Base-by-base conservation (phyloP, 2,113 vertebrate genomes). In the Anas platyrhynchos region DNA sequence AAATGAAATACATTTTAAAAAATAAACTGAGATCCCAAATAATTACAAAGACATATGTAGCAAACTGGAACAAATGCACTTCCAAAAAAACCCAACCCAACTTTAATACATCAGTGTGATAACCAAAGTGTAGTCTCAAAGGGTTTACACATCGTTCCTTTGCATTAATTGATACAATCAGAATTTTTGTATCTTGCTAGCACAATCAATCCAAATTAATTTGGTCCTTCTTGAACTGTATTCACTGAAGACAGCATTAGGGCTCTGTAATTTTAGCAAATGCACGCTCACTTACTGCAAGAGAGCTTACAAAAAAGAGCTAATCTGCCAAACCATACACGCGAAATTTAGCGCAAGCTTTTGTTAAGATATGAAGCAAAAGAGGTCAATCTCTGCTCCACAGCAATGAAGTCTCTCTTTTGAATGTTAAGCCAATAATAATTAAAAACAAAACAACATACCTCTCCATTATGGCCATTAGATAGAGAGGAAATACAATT, bases 1-100 rank as follows among this genome's bases (percentile, higher is more conserved):
- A 66, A 27, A 69, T 52, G 0, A 91, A 91, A 90, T 50, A 31
- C 1, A 14, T 26, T 52, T 48, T 75, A 69, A 58, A 2, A 68
- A 94, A 82, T 43, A 89, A 77, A 76, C 72, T 82, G 81, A 92
- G 50, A 87, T 95, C 46, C 36, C 56, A 79, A 88, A 78, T 62
- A 83, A 48, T 72, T 71, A 81, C 16, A 23, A 89, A 71, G 31
- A 52, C 13, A 6, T 1, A 93, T 16, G 4, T 26, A 82, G 66
- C 17, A 16, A 91, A 78, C 5, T 68, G 41, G 6, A 93, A 81
- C 18, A 86, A 83, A 86, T 18, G 38, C 1, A 69, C 11, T 69
- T 77, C 0, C 5, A 36, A 55, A 66, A 73, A 52, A 52, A 1
- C 6, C 20, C 17, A 7, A 74, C 26, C 78, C 18, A 65, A 79